phyloP scores from a whole-genome alignment of 2,113 vertebrate species.

The Amblyornis subalaris region DNA sequence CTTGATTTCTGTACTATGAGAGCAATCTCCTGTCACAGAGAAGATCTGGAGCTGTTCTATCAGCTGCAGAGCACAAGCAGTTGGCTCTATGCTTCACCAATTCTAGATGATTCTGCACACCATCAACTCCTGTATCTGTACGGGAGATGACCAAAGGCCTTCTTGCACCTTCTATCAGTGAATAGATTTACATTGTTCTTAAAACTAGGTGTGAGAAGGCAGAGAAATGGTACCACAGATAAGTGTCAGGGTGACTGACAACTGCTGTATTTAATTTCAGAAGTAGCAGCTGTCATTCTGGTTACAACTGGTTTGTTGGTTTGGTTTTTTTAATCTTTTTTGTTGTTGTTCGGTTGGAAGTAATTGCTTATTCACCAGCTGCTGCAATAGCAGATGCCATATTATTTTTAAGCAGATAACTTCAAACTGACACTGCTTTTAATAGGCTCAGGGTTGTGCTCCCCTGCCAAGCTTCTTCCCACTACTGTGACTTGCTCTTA shows the following conservation, averaged over 20 bases:
- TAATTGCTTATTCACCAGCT: neutral
- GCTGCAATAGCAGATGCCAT: neutral
- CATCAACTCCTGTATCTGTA: neutral
- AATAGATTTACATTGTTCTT: neutral
- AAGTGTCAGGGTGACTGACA: neutral
- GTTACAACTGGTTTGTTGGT: neutral
- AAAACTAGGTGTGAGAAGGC: neutral
- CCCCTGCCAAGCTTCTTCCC: neutral
- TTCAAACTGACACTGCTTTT: neutral
- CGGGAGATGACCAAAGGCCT: neutral
- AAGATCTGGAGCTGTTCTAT: neutral
- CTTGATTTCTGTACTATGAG: neutral
- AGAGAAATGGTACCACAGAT: neutral
- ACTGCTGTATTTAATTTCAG: neutral
- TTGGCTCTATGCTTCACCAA: neutral
- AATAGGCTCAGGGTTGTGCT: neutral
- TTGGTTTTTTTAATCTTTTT: neutral
- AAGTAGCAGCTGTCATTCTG: neutral
- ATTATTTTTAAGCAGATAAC: neutral
- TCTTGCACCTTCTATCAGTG: neutral
- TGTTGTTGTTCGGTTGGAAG: neutral
- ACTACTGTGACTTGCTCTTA: neutral
- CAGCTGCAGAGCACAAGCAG: neutral
- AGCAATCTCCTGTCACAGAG: neutral
- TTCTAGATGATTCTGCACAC: neutral